These are phyloP conservation scores for Xestia c-nigrum DNA, from an alignment of 2,888 invertebrate species.

Conservation along the genomic window DNA sequence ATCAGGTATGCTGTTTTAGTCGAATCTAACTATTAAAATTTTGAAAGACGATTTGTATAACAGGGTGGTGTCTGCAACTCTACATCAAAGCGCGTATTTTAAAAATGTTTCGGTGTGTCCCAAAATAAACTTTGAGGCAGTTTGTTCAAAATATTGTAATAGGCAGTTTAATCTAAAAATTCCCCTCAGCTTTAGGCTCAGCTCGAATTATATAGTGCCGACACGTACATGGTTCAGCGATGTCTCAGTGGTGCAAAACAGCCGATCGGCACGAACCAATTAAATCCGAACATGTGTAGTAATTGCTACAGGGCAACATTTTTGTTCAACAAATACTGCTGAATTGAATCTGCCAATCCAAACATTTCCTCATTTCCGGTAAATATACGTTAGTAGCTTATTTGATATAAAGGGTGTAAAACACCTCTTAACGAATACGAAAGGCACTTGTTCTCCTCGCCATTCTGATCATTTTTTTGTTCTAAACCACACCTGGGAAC, in stretches of 20 bases:
- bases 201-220: background rate
- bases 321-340: background rate
- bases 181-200: background rate
- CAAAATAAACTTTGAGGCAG: background rate
- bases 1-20: slow-evolving; percentile 85
- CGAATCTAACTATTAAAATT: background rate
- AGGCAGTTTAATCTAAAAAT: background rate
- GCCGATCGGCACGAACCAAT: background rate
- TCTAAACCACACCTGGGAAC: too few species aligned
- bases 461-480: too few species aligned
- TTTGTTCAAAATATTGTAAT: background rate
- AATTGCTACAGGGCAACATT: background rate
- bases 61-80: too few species aligned
- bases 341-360: background rate
- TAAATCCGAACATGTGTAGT: background rate
- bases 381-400: background rate
- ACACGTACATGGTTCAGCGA: background rate
- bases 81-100: background rate
- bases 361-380: background rate
- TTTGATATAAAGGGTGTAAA: too few species aligned
- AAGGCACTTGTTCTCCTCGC: too few species aligned
- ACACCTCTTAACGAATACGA: too few species aligned
- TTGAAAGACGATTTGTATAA: background rate
- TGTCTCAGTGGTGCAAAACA: background rate
- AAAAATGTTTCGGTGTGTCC: background rate